phyloP scores from a whole-genome alignment of 1,140 invertebrate genomes.

The Temnothorax curvispinosus region DNA sequence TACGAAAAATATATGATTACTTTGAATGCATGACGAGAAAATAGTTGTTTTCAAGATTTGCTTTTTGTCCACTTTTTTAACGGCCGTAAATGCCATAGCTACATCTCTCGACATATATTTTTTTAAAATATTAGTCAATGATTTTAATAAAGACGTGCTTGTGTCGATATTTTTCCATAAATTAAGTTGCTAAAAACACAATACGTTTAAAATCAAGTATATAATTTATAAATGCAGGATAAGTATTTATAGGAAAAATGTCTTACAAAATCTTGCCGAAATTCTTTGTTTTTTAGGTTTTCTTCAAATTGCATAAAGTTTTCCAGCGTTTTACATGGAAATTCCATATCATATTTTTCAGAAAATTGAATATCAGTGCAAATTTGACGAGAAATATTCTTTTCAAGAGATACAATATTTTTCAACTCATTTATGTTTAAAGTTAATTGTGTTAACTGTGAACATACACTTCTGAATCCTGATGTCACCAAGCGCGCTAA shows the following conservation, averaged over 20 bases:
- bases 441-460: too few species aligned
- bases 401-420: neutral
- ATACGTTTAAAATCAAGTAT: neutral
- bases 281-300: neutral
- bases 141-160: neutral
- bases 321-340: neutral
- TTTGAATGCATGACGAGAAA: neutral
- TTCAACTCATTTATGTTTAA: too few species aligned
- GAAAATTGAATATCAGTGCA: neutral
- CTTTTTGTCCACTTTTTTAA: neutral
- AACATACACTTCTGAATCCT: too few species aligned
- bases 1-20: neutral
- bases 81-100: neutral
- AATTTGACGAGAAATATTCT: neutral
- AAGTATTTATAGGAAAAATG: neutral
- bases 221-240: neutral
- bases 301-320: neutral
- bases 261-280: conserved; percentile 8
- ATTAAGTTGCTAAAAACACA: neutral
- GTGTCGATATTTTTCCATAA: neutral
- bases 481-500: too few species aligned
- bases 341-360: neutral
- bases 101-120: neutral
- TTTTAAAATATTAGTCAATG: neutral
- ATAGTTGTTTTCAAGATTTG: neutral